Evolutionary conservation across 1,140 invertebrate species (phyloP), one percentile per base, ranked within the genome.

Genomic region (Trichonephila clavata): DNA sequence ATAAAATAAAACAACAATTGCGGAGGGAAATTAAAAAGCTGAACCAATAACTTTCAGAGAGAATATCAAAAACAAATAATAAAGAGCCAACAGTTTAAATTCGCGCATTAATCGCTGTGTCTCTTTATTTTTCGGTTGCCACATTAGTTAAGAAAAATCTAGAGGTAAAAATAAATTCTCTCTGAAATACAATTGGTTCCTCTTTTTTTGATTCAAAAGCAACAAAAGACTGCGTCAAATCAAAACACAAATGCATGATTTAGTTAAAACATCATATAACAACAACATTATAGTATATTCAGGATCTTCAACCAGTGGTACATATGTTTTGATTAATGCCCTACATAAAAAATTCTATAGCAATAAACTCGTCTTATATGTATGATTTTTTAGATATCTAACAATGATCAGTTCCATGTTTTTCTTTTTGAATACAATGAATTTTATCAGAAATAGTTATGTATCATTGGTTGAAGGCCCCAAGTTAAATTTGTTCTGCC

Each of bases 321-420:
- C 81, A 50, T 39, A 24, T 83, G 21, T 83, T 83, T 83, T 83
- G 81, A 83, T 83, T 83, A 77, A 16, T 77, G 71, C 71, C 71
- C 71, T 77, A 77, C 14, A 39, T 77, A 77, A 77, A 77, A 77
- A 32, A 32, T 32, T 77, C 71, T 32, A 77, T 18, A 77, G 27
- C 27, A 77, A 32, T 77, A 77, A 77, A 77, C 27, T 77, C 71
- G 27, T 13, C 27, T 18, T 32, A 18, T 27, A 77, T 8, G 14
- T 77, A 24, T n/a, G 65, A 27, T 77, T 32, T n/a, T 39, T 77
- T 39, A 16, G 27, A 27, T 77, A 32, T 8, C 71, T 77, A 77
- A 77, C 24, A 77, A 77, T 77, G 27, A 32, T 77, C 71, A 18
- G 14, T 39, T 18, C 14, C 71, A 32, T 27, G 71, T 39, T 77